A percentile compares a stretch with the other conserved stretches of the same genome.
phyloP scores from a whole-genome alignment of 2,888 invertebrate species.

The Orchesellides sinensis region DNA sequence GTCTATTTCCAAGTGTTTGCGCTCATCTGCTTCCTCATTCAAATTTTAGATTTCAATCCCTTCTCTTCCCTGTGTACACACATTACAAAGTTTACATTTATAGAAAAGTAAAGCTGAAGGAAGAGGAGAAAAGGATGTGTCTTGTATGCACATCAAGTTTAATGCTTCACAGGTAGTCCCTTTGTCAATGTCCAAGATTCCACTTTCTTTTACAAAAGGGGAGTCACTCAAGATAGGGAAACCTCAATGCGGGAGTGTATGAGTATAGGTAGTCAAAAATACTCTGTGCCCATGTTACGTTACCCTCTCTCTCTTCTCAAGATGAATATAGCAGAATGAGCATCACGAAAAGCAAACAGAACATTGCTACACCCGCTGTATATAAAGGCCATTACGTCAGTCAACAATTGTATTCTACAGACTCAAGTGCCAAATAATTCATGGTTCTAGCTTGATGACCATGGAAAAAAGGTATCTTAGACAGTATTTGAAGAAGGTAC shows the following conservation, averaged over 20 bases:
- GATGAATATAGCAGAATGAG: not conserved
- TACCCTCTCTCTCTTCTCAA: constrained; percentile 4
- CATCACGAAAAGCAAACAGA: constrained; percentile 36
- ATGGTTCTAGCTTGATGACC: constrained; percentile 43
- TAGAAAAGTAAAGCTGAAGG: constrained; percentile 3
- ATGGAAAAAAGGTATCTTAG: constrained; percentile 7
- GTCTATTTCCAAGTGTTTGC: constrained; percentile 39
- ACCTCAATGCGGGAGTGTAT: not conserved
- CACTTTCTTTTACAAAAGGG: constrained; percentile 16
- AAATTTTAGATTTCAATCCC: constrained; percentile 60
- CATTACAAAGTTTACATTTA: constrained; percentile 23
- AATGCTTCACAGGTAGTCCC: constrained; percentile 53
- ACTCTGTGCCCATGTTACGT: not conserved
- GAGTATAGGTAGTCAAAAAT: constrained; percentile 15
- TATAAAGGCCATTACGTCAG: constrained; percentile 52
- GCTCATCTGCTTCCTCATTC: constrained; percentile 39
- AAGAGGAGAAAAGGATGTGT: not conserved
- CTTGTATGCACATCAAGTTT: constrained; percentile 3
- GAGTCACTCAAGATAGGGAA: not conserved
- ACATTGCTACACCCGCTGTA: not conserved
- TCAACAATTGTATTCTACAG: constrained; percentile 56
- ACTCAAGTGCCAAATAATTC: constrained; percentile 42
- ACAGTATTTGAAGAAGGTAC: too few relatives aligned
- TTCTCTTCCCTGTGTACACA: constrained; percentile 33
- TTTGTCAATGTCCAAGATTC: constrained; percentile 48